These are phyloP conservation scores for Drosophila tristis DNA, from an alignment of 1,140 invertebrate genomes.

Conservation along the genomic window DNA sequence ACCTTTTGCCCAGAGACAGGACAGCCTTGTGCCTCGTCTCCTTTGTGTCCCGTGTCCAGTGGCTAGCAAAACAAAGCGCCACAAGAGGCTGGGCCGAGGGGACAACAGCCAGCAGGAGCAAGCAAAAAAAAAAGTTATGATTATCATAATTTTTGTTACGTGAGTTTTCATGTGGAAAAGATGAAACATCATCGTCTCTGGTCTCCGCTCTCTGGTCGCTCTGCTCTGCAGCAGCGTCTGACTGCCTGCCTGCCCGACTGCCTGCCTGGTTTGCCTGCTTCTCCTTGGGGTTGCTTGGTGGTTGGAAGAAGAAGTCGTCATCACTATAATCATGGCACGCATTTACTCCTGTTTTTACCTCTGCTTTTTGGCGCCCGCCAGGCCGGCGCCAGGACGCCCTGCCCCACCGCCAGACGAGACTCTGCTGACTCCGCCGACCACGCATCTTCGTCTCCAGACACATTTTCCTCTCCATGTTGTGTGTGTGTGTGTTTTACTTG, in stretches of 20 bases:
- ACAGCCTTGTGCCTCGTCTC: constrained; percentile 23
- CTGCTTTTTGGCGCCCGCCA: constrained; percentile 82
- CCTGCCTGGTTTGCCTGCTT: not conserved
- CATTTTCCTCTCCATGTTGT: constrained; percentile 53
- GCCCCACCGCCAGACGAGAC: constrained; percentile 28
- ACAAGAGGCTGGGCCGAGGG: not conserved
- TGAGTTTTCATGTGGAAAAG: constrained; percentile 84
- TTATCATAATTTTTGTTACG: constrained; percentile 84
- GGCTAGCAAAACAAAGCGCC: constrained; percentile 67
- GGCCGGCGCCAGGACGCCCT: constrained; percentile 64
- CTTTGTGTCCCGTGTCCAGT: constrained; percentile 64
- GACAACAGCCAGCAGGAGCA: not conserved
- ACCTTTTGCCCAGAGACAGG: constrained; percentile 40
- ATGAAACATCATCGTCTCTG: constrained; percentile 83
- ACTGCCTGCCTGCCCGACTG: constrained; percentile 4
- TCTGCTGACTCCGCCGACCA: not conserved
- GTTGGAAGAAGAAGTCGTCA: constrained; percentile 77
- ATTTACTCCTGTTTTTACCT: constrained; percentile 84
- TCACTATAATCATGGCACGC: constrained; percentile 84
- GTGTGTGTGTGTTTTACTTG: constrained; percentile 48
- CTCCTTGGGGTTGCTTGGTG: constrained; percentile 14
- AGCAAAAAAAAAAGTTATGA: constrained; percentile 71
- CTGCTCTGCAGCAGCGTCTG: constrained; percentile 3
- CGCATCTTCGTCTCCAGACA: constrained; percentile 47
- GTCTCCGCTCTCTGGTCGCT: too few species aligned